Evolutionary conservation across 1,140 invertebrate genomes (phyloP).

Genomic region (Vanessa tameamea): DNA sequence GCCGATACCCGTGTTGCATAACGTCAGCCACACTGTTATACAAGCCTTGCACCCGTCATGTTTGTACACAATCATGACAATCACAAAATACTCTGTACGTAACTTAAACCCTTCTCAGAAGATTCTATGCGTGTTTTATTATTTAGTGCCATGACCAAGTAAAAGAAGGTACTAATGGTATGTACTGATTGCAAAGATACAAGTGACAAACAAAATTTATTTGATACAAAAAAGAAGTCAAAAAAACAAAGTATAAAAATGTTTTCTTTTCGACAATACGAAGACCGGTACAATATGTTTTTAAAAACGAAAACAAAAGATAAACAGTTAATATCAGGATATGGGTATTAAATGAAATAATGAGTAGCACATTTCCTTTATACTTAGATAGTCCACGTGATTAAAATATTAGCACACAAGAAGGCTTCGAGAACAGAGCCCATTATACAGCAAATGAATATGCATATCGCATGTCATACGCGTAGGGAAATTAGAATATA

Average conservation of each 20-base stretch:
- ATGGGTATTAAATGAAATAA: too few species aligned
- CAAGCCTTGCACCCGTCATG: slow-evolving; percentile 54
- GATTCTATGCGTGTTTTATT: not conserved
- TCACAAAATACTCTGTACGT: slow-evolving; percentile 9
- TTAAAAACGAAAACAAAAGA: too few species aligned
- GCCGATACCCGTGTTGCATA: slow-evolving; percentile 58
- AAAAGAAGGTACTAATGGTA: not conserved
- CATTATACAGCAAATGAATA: slow-evolving; percentile 35
- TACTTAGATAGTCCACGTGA: not conserved
- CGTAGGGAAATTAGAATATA: slow-evolving; percentile 56
- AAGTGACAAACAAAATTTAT: too few species aligned
- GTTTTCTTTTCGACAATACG: too few species aligned
- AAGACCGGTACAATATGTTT: too few species aligned
- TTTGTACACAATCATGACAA: slow-evolving; percentile 64
- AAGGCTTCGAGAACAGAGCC: slow-evolving; percentile 24
- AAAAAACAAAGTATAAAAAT: too few species aligned
- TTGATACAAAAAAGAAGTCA: too few species aligned
- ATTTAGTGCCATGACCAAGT: not conserved
- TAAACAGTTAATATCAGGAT: too few species aligned
- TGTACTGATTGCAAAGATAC: not conserved
- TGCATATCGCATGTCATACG: slow-evolving; percentile 40
- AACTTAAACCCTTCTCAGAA: slow-evolving; percentile 12
- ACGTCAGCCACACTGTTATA: slow-evolving; percentile 61
- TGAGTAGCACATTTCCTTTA: too few species aligned
- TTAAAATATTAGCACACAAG: slow-evolving; percentile 8